Percentiles rank a stretch among this genome's conserved stretches.
Conservation (phyloP, 92 coral and sea anemone genomes). For the Zoanthus sociatus region DNA sequence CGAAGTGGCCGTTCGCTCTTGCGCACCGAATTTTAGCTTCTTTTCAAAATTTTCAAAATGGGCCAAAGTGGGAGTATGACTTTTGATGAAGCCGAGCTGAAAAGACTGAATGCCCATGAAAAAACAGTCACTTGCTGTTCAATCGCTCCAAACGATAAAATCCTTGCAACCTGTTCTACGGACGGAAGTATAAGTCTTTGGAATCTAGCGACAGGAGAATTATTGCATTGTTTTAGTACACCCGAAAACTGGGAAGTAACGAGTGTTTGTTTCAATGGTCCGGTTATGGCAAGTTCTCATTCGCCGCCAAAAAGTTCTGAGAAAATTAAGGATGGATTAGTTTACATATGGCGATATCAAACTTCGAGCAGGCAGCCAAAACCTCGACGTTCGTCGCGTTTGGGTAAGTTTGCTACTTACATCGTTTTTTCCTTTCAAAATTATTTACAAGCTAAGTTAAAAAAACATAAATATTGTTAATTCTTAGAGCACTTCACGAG, state of each 20-base stretch:
- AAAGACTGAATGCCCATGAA: constrained; percentile 73
- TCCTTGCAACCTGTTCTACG: constrained; percentile 87
- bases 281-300: constrained; percentile 85
- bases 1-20: background rate
- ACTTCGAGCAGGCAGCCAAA: constrained; percentile 50
- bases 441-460: background rate
- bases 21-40: background rate
- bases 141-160: constrained; percentile 79
- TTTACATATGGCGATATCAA: constrained; percentile 86
- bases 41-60: constrained; percentile 43
- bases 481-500: no score
- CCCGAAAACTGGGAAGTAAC: constrained; percentile 78
- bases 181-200: constrained; percentile 85
- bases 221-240: constrained; percentile 66
- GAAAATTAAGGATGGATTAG: constrained; percentile 69
- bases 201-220: constrained; percentile 81
- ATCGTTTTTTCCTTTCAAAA: background rate
- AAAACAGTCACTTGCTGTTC: constrained; percentile 74
- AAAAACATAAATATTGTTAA: no score
- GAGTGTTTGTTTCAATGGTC: constrained; percentile 67
- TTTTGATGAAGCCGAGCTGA: constrained; percentile 72
- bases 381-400: constrained; percentile 78
- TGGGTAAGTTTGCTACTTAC: constrained; percentile 74
- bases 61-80: constrained; percentile 70
- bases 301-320: constrained; percentile 19